Conservation (phyloP, 2,888 invertebrate species). For the Hypomecis atomaria region DNA sequence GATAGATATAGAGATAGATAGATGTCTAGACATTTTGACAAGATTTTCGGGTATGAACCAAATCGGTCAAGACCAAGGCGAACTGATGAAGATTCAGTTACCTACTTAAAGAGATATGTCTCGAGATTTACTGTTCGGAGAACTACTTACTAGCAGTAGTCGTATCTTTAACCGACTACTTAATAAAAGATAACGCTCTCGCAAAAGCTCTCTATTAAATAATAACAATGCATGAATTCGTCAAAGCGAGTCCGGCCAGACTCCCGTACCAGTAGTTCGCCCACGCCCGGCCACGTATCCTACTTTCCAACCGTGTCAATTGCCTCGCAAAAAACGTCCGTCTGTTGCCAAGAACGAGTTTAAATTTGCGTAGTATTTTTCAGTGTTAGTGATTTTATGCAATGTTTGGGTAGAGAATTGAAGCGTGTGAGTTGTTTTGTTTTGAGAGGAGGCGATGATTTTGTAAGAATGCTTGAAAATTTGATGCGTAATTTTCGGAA, state of each 20-base stretch:
- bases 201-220: constrained; percentile 5
- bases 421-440: not conserved
- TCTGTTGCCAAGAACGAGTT: constrained; percentile 67
- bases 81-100: too few species aligned
- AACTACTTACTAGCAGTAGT: too few species aligned
- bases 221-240: constrained; percentile 15
- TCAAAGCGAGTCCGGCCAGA: constrained; percentile 33
- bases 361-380: constrained; percentile 46
- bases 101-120: too few species aligned
- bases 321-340: constrained; percentile 65
- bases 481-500: too few species aligned
- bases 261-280: constrained; percentile 42
- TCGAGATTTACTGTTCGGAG: too few species aligned
- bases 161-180: too few species aligned
- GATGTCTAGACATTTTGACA: too few species aligned
- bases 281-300: constrained; percentile 70
- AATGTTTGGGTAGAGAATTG: constrained; percentile 31
- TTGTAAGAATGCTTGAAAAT: not conserved
- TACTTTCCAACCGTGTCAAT: constrained; percentile 77
- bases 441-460: not conserved
- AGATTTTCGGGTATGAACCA: too few species aligned
- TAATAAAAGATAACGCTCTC: too few species aligned
- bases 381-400: constrained; percentile 28
- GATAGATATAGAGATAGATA: too few species aligned
- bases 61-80: too few species aligned